A percentile compares a stretch with the other conserved stretches of the same genome.
Conservation (phyloP, 2,888 invertebrate genomes). For the Choreutis nemorana region DNA sequence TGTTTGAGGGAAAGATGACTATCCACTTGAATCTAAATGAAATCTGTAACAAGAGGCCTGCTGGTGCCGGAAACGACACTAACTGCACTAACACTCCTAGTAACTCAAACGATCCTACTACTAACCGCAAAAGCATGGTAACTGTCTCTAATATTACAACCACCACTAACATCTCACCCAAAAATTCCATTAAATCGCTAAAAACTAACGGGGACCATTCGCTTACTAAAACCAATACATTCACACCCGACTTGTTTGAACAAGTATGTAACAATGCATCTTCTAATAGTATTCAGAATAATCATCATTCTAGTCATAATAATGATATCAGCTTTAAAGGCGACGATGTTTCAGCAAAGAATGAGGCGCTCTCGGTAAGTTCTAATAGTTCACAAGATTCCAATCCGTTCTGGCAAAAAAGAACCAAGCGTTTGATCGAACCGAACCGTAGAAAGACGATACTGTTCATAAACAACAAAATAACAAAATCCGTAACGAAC, state of each 20-base stretch:
- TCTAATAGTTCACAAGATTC: constrained; percentile 49
- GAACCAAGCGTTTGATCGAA: constrained; percentile 45
- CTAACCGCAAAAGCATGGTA: constrained; percentile 61
- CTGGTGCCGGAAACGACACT: constrained; percentile 46
- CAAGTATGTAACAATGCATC: constrained; percentile 1
- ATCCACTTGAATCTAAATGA: constrained; percentile 62
- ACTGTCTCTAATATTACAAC: constrained; percentile 65
- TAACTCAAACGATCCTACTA: constrained; percentile 36
- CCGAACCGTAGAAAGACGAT: constrained; percentile 60
- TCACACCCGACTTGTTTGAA: no score
- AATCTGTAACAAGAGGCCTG: constrained; percentile 52
- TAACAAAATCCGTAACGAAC: constrained; percentile 32
- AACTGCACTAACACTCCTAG: constrained; percentile 35
- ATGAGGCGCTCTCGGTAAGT: constrained; percentile 35
- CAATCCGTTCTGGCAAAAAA: constrained; percentile 57
- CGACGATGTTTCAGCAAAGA: constrained; percentile 29
- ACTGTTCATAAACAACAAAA: constrained; percentile 57
- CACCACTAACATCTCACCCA: constrained; percentile 62
- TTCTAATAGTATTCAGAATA: constrained; percentile 1
- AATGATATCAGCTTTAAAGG: constrained; percentile 20
- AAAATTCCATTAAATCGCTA: constrained; percentile 58
- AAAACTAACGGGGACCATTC: constrained; percentile 27
- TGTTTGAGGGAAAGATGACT: constrained; percentile 64
- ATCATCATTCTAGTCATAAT: constrained; percentile 19
- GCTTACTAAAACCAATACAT: constrained; percentile 33